These are phyloP conservation scores for Onychomys arenicola DNA, from an alignment of 2,797 vertebrate genomes.

Conservation along the genomic window DNA sequence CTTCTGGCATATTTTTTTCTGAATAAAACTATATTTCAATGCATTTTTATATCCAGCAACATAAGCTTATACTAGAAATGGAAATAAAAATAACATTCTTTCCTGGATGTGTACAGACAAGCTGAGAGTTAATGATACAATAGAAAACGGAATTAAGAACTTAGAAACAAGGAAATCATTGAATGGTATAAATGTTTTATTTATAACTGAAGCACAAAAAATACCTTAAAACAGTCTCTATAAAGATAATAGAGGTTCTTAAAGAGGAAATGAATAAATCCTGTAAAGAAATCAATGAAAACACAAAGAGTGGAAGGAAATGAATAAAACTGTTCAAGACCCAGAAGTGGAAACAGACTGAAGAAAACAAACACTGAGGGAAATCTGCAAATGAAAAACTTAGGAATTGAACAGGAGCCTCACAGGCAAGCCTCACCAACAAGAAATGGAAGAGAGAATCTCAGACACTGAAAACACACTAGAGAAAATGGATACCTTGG, in stretches of 20 bases:
- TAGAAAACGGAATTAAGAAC: not conserved
- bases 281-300: not conserved
- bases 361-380: not conserved
- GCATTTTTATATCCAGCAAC: not conserved
- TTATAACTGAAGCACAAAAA: not conserved
- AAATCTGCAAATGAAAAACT: not conserved
- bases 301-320: not conserved
- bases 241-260: not conserved
- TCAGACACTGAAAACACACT: not conserved
- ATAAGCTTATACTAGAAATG: not conserved
- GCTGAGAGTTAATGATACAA: conserved; percentile 15
- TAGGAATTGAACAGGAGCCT: not conserved
- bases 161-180: conserved; percentile 38
- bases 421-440: not conserved
- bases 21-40: not conserved
- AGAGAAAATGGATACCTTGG: not conserved
- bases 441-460: not conserved
- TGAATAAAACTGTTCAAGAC: not conserved
- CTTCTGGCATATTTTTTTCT: not conserved
- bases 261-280: not conserved
- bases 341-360: not conserved
- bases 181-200: not conserved
- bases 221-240: not conserved
- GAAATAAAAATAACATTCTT: not conserved
- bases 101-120: not conserved